Evolutionary conservation across 2,888 invertebrate species (phyloP).

Genomic region (Lasioglossum vierecki): DNA sequence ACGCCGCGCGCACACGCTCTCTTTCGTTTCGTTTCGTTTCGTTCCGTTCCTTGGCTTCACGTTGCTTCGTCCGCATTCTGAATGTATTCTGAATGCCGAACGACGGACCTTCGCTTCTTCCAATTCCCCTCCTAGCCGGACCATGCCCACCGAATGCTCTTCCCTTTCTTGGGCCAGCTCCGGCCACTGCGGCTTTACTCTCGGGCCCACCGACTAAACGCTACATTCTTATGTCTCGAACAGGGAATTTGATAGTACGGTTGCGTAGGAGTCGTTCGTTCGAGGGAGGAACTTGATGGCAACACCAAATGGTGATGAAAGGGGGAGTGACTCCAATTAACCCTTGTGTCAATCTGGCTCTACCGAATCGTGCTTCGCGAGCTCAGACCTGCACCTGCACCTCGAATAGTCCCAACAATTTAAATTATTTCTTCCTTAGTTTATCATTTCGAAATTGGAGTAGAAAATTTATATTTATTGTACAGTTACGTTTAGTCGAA

Average conservation of each 20-base stretch:
- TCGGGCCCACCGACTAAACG: not conserved
- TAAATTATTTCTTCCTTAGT: not conserved
- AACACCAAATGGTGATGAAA: not conserved
- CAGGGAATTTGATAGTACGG: not conserved
- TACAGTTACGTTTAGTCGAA: not conserved
- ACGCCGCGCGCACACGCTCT: slow-evolving; percentile 21
- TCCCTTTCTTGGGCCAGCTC: not conserved
- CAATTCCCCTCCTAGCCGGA: slow-evolving; percentile 59
- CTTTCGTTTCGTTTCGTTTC: not conserved
- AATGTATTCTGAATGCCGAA: slow-evolving; percentile 63
- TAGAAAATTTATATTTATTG: too few relatives aligned
- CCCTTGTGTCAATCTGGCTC: not conserved
- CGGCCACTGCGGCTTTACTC: not conserved
- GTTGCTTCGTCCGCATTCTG: slow-evolving; percentile 24
- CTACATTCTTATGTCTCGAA: not conserved
- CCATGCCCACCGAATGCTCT: slow-evolving; percentile 56
- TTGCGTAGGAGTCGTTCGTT: not conserved
- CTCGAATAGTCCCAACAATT: not conserved
- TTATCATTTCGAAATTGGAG: not conserved
- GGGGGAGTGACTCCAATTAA: slow-evolving; percentile 11
- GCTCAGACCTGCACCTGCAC: not conserved
- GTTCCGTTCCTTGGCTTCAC: not conserved
- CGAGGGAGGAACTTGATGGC: not conserved
- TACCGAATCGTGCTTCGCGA: not conserved
- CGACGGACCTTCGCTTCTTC: slow-evolving; percentile 53